Base-by-base conservation (phyloP, 2,888 invertebrate species). In the Polia nebulosa region DNA sequence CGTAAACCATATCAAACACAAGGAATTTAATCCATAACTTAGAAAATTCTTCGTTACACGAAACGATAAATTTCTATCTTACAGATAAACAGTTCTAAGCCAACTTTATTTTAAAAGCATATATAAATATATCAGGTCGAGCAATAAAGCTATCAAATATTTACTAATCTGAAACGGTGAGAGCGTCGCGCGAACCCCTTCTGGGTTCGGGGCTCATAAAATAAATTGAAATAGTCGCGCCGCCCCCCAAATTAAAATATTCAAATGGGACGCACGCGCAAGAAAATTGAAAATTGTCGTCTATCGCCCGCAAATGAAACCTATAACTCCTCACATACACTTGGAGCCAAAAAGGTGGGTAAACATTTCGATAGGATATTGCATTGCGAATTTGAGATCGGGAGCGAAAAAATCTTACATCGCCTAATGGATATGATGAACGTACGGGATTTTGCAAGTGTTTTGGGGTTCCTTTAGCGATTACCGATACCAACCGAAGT, bases 251-350 rank as follows among this genome's bases (percentile, higher is more conserved):
- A 95, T 95, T 95, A 95, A 95, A 95, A 95, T 95, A 95, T 95
- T 95, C 95, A 95, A 95, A 95, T 95, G 95, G 95, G 94, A 94
- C 94, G 95, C 95, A 95, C 95, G 95, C 95, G 95, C 94, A 95
- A 95, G 95, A 95, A 95, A 95, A 95, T 95, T 95, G 95, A 95
- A 95, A 95, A 95, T 95, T 95, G 95, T 95, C 95, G 95, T 95
- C 95, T 95, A 95, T 95, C 91, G 95, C 94, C 95, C 95, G 92
- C 95, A 95, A 95, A 95, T 95, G 95, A 95, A 95, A 95, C 95
- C 95, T 95, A 95, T 95, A 95, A 95, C 95, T 95, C 90, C 90
- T 92, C 89, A 89, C 89, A 88, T 94, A 93, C 92, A 95, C 89
- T 90, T 77, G 73, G 61, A 77, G 90, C 83, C 93, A 88, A 80